phyloP scores from a whole-genome alignment of 2,888 invertebrate genomes.

The Lepidochitona cinerea region DNA sequence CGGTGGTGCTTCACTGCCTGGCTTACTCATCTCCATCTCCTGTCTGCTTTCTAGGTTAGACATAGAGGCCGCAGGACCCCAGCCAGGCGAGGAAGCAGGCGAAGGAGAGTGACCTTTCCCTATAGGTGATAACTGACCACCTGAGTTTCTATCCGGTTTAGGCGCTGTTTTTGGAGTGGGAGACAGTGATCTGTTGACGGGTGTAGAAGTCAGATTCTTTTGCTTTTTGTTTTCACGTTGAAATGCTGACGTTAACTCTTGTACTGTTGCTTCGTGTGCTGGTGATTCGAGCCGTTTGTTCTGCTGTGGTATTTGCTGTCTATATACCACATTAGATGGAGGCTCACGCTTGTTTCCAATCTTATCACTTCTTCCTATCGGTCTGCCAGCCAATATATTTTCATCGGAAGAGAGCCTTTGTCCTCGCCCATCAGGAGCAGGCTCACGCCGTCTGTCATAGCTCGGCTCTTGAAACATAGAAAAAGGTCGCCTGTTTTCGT shows the following conservation, averaged over 20 bases:
- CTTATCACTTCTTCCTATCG: neutral
- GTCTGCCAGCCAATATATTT: neutral
- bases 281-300: neutral
- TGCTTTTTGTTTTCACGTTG: neutral
- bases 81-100: neutral
- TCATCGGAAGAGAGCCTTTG: constrained; percentile 1
- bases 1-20: neutral
- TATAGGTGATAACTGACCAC: neutral
- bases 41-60: constrained; percentile 58
- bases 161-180: neutral
- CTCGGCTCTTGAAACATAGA: neutral
- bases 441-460: neutral
- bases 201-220: neutral
- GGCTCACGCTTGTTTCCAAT: neutral
- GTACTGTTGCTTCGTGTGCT: neutral
- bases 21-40: constrained; percentile 22
- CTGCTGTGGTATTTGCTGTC: neutral
- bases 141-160: neutral
- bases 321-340: neutral
- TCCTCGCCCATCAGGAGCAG: neutral
- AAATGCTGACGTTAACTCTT: neutral
- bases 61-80: constrained; percentile 44
- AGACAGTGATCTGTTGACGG: neutral
- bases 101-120: neutral
- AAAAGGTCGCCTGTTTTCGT: neutral